Conservation (phyloP, 2,888 invertebrate species). For the Heteropelma amictum region DNA sequence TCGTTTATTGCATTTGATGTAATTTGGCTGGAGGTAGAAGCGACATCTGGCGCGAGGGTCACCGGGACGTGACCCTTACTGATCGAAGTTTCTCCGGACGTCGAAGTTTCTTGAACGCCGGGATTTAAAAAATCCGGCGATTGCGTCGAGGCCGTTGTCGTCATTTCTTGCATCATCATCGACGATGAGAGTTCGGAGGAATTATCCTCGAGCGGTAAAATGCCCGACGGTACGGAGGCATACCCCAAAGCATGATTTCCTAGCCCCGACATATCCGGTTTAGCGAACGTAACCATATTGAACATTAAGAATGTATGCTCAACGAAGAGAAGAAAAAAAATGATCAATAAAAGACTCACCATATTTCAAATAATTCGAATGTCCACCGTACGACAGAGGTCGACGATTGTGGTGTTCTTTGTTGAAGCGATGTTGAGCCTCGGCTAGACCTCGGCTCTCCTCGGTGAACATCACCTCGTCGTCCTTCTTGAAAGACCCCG, state of each 20-base stretch:
- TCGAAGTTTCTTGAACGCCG: conserved; percentile 25
- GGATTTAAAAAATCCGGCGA: conserved; percentile 38
- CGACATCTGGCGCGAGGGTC: conserved; percentile 38
- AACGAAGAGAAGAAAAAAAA: background rate
- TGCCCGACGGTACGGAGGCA: conserved; percentile 55
- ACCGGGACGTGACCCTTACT: conserved; percentile 33
- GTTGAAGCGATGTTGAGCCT: conserved; percentile 47
- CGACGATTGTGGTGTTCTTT: conserved; percentile 55
- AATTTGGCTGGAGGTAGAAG: conserved; percentile 39
- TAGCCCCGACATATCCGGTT: conserved; percentile 6
- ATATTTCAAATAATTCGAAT: conserved; percentile 65
- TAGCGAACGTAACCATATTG: no score
- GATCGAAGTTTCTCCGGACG: conserved; percentile 5
- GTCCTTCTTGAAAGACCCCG: conserved; percentile 32
- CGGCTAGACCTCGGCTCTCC: conserved; percentile 43
- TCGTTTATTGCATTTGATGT: conserved; percentile 25
- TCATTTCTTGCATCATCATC: conserved; percentile 28
- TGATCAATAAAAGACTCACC: conserved; percentile 57
- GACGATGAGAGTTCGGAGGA: conserved; percentile 13
- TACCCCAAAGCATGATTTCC: conserved; percentile 65
- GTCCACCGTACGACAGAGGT: conserved; percentile 61
- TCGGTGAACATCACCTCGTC: conserved; percentile 48
- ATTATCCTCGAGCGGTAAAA: conserved; percentile 53
- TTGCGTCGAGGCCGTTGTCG: conserved; percentile 52
- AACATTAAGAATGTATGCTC: background rate